A percentile compares a stretch with the other conserved stretches of the same genome.
Conservation (phyloP, 2,797 vertebrate genomes). For the Staurois parvus region DNA sequence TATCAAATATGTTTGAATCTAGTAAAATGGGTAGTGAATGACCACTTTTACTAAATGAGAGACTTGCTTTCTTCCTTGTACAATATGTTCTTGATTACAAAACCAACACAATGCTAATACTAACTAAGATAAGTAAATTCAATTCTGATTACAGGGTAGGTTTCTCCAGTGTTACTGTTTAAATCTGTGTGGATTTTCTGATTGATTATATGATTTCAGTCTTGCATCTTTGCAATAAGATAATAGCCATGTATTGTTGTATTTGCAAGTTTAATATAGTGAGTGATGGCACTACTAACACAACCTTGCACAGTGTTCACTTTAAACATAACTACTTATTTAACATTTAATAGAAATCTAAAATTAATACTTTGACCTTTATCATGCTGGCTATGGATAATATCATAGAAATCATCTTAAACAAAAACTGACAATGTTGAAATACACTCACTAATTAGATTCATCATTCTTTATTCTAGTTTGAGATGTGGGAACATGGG, state of each 20-base stretch:
- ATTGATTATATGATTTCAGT: slow-evolving; percentile 5
- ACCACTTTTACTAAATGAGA: too few relatives aligned
- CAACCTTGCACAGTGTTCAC: neutral
- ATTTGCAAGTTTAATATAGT: neutral
- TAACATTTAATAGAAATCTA: too few relatives aligned
- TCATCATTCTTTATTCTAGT: too few relatives aligned
- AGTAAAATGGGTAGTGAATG: too few relatives aligned
- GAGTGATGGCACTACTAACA: neutral
- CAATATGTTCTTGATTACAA: neutral
- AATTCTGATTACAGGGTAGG: neutral
- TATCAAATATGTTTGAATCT: too few relatives aligned
- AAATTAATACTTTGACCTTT: too few relatives aligned
- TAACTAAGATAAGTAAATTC: neutral
- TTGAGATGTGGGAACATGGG: too few relatives aligned
- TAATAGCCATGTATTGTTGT: neutral
- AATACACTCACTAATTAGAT: too few relatives aligned
- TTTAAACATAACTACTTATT: neutral
- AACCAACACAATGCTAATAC: neutral
- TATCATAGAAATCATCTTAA: too few relatives aligned
- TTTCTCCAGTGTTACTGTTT: neutral
- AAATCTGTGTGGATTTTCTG: neutral
- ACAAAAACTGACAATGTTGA: too few relatives aligned
- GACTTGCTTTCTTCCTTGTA: neutral
- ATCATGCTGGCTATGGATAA: too few relatives aligned
- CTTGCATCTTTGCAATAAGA: neutral